phyloP scores from a whole-genome alignment of 2,113 vertebrate species.

The Scartelaos histophorus region DNA sequence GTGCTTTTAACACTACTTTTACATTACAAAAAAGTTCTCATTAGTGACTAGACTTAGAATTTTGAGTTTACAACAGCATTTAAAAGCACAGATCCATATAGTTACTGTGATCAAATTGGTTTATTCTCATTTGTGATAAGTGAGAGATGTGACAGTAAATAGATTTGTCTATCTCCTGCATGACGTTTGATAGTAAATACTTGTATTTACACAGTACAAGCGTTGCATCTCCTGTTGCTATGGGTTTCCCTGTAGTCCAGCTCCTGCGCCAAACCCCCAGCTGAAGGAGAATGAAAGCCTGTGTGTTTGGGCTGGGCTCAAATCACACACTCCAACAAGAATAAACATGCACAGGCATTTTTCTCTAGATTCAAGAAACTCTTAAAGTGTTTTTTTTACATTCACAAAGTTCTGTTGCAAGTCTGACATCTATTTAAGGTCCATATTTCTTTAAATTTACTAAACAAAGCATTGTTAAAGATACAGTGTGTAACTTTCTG shows the following conservation, averaged over 20 bases:
- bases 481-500: too few species aligned
- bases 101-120: not conserved
- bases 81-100: not conserved
- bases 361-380: too few species aligned
- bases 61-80: too few species aligned
- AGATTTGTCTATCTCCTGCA: not conserved
- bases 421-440: too few species aligned
- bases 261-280: not conserved
- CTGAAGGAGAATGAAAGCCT: not conserved
- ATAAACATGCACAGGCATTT: not conserved
- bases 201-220: not conserved
- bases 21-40: too few species aligned
- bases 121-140: not conserved
- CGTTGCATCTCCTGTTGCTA: not conserved
- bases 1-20: too few species aligned
- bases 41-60: too few species aligned
- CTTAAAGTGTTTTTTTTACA: too few species aligned
- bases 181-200: not conserved
- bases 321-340: not conserved
- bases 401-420: too few species aligned
- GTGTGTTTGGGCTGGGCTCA: not conserved
- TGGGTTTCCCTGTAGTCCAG: not conserved
- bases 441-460: too few species aligned
- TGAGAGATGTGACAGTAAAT: not conserved
- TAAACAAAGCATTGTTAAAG: too few species aligned